Conservation (phyloP, 2,797 vertebrate species). For the Onychomys arenicola region DNA sequence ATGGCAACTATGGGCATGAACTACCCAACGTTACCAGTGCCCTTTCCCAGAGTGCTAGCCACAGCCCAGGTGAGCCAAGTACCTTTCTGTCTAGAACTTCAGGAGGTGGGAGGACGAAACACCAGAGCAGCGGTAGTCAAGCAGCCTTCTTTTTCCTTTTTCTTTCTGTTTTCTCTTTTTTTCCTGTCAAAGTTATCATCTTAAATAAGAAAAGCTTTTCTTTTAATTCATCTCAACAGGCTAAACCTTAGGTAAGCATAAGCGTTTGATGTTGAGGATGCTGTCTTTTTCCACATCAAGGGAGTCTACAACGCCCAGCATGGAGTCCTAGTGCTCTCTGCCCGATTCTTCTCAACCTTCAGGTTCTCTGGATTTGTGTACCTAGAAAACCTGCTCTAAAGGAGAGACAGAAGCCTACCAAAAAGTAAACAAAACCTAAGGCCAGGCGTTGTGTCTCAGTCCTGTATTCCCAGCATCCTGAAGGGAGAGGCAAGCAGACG, state of each 20-base stretch:
- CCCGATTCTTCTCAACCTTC: neutral
- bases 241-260: constrained; percentile 40
- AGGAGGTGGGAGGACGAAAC: constrained; percentile 12
- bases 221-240: constrained; percentile 58
- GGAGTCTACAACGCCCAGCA: neutral
- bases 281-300: neutral
- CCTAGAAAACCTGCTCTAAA: constrained; percentile 47
- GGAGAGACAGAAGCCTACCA: neutral
- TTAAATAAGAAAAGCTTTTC: constrained; percentile 61
- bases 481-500: neutral
- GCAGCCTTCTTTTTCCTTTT: neutral
- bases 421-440: neutral
- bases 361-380: constrained; percentile 48
- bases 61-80: constrained; percentile 92
- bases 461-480: neutral
- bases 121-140: neutral
- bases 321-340: constrained; percentile 33
- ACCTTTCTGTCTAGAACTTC: constrained; percentile 48
- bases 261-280: constrained; percentile 7
- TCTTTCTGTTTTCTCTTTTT: no score
- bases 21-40: constrained; percentile 98
- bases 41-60: constrained; percentile 94
- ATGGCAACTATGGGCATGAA: constrained; percentile 98
- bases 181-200: constrained; percentile 17
- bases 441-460: neutral